phyloP scores from a whole-genome alignment of 2,797 vertebrate species.

The Fistularia commersonii region DNA sequence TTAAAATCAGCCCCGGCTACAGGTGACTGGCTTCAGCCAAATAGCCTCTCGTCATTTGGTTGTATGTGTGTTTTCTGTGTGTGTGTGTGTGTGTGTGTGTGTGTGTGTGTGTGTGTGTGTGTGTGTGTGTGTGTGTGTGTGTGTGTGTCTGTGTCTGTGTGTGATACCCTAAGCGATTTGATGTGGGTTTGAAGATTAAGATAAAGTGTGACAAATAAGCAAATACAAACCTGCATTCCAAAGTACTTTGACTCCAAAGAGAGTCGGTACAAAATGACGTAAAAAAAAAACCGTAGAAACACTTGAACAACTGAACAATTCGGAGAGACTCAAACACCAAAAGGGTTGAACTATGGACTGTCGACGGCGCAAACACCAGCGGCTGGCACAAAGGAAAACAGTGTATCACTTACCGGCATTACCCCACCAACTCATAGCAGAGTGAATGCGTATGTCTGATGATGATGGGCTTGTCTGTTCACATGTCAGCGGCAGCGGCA shows the following conservation, averaged over 20 bases:
- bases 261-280: too few relatives aligned
- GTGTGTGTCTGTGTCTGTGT: too few relatives aligned
- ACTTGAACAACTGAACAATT: background rate
- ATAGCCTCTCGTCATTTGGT: conserved; percentile 45
- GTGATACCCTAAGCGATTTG: too few relatives aligned
- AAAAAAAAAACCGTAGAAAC: too few relatives aligned
- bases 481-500: conserved; percentile 67
- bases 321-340: background rate
- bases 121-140: too few relatives aligned
- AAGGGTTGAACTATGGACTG: background rate
- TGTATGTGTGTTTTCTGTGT: conserved; percentile 16
- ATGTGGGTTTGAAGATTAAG: too few relatives aligned
- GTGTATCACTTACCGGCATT: conserved; percentile 41
- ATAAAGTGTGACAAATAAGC: too few relatives aligned
- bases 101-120: too few relatives aligned
- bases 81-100: conserved; percentile 26
- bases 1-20: conserved; percentile 65
- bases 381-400: conserved; percentile 44
- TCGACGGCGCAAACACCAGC: conserved; percentile 32
- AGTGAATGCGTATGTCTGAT: conserved; percentile 53
- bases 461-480: conserved; percentile 61
- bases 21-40: conserved; percentile 67
- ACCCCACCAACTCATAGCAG: conserved; percentile 37
- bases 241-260: too few relatives aligned
- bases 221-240: too few relatives aligned